Evolutionary conservation across 2,113 vertebrate genomes (phyloP), one percentile per base, ranked within the genome.

Genomic region (Cryptoleucopteryx plumbea): DNA sequence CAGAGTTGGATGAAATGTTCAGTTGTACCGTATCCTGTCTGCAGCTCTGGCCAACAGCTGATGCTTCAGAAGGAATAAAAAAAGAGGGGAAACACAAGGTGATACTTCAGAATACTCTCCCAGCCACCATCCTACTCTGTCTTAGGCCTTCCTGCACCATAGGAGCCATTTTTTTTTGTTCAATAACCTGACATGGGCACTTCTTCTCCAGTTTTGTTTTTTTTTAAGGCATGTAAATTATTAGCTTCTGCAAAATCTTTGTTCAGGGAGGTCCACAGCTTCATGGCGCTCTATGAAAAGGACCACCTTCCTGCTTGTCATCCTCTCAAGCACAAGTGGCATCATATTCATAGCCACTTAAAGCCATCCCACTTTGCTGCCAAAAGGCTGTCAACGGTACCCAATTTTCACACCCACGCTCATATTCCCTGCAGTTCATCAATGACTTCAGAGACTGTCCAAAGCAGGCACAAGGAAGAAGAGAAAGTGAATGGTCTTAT

Each of bases 291-390:
- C 16, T 18, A 11, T 7, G 25, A 18, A n/a, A 71, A 48, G n/a
- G 19, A 42, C 15, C 58, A 40, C 40, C n/a, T 81, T n/a, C n/a
- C 25, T 55, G 38, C 74, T 48, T 50, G 45, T 75, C 62, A 48
- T 55, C 40, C 4, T 70, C n/a, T 68, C 59, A 43, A 56, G 32
- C 0, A 0, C 0, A 0, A 90, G 25, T 58, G 32, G 17, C 62
- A 55, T 22, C 8, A 7, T 71, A 66, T 61, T 75, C 56, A 29
- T 15, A 29, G 68, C 62, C 63, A 61, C 32, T 43, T 80, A 68
- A 75, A 36, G 45, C n/a, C 43, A 48, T 23, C 31, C 32, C 38
- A 21, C n/a, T 53, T 63, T 32, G 22, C 27, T 82, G 61, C 66
- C 77, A 68, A 36, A 63, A 79, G 14, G 8, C 43, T 83, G 59